phyloP scores from a whole-genome alignment of 2,113 vertebrate species.

The Anseranas semipalmata region DNA sequence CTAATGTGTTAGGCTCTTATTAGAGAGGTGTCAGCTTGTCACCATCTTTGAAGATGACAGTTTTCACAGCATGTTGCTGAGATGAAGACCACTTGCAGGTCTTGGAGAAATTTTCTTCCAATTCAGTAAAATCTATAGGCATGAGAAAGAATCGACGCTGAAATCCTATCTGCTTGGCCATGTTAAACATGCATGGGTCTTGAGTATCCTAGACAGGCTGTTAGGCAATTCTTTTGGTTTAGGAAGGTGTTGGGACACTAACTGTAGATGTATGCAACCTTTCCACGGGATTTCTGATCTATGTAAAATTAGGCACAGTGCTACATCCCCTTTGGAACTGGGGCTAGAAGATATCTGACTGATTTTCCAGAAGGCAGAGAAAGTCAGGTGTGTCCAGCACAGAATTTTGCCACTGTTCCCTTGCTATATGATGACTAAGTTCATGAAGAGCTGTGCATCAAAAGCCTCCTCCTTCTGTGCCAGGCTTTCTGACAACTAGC shows the following conservation, averaged over 20 bases:
- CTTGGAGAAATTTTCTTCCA: neutral
- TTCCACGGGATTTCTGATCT: neutral
- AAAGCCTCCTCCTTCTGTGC: neutral
- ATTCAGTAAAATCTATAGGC: neutral
- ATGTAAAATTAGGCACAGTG: neutral
- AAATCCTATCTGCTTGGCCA: neutral
- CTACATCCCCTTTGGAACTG: neutral
- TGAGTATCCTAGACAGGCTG: neutral
- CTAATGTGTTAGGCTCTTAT: neutral
- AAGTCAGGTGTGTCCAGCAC: neutral
- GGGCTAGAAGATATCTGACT: neutral
- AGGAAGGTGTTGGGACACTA: neutral
- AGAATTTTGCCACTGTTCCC: neutral
- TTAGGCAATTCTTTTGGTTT: neutral
- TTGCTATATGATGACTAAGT: neutral
- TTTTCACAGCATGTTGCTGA: neutral
- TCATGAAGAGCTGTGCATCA: neutral
- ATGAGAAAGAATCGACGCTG: neutral
- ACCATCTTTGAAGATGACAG: neutral
- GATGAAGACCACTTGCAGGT: neutral
- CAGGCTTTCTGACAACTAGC: neutral
- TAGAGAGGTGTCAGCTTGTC: neutral
- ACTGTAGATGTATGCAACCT: neutral
- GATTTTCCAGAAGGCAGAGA: neutral
- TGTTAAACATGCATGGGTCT: neutral